Evolutionary conservation across 2,113 vertebrate genomes (phyloP).

Genomic region (Rhizomys pruinosus): DNA sequence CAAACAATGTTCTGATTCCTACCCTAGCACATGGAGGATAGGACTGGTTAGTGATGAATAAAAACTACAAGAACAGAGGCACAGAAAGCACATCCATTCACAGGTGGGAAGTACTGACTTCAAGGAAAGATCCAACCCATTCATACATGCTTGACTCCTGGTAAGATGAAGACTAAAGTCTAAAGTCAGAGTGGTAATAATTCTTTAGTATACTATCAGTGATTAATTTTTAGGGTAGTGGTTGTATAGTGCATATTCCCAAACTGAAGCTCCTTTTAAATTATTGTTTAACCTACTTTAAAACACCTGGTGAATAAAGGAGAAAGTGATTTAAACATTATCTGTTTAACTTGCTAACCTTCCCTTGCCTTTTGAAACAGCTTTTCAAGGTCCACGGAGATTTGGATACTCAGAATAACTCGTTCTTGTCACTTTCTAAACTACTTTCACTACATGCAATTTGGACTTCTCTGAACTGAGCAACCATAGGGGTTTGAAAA

Average conservation of each 20-base stretch:
- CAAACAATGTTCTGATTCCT: background rate
- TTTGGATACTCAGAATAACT: constrained; percentile 62
- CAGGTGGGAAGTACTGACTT: constrained; percentile 60
- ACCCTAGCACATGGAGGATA: constrained; percentile 49
- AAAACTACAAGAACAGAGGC: constrained; percentile 73
- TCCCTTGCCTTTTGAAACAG: constrained; percentile 69
- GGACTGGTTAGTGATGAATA: constrained; percentile 65
- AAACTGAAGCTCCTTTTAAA: constrained; percentile 75
- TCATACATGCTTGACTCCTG: constrained; percentile 58
- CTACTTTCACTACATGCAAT: constrained; percentile 71
- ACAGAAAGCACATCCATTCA: constrained; percentile 60
- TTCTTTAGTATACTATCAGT: constrained; percentile 45
- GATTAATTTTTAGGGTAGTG: constrained; percentile 62
- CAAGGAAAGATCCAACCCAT: constrained; percentile 30
- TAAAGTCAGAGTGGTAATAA: constrained; percentile 75
- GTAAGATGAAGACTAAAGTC: constrained; percentile 56
- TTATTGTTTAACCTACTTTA: constrained; percentile 78
- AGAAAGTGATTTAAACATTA: constrained; percentile 76
- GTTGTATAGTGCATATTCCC: constrained; percentile 64
- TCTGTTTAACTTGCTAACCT: constrained; percentile 77
- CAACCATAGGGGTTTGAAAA: constrained; percentile 58
- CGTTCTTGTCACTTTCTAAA: constrained; percentile 70
- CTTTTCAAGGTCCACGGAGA: constrained; percentile 65
- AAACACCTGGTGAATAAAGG: constrained; percentile 75
- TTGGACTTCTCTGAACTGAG: constrained; percentile 71